These are phyloP conservation scores for Lumbricus terrestris DNA, from an alignment of 2,888 invertebrate genomes.

Conservation along the genomic window DNA sequence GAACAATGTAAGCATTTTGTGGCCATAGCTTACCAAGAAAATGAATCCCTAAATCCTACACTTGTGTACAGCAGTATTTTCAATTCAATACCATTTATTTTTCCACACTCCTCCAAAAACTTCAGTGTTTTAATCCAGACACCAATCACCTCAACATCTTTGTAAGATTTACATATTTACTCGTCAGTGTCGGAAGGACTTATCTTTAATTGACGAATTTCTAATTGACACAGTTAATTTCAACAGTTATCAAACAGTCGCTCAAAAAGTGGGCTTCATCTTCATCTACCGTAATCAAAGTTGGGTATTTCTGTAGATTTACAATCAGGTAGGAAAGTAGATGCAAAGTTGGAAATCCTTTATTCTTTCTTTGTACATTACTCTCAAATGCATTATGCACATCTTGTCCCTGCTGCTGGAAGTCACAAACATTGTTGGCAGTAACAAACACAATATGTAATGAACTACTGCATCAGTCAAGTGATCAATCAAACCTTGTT, in stretches of 20 bases:
- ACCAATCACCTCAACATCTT: neutral
- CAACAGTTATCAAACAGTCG: neutral
- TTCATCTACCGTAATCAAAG: neutral
- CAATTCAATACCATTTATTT: neutral
- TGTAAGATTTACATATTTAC: no score
- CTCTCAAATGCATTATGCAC: no score
- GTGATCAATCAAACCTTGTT: constrained; percentile 61
- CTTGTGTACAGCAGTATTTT: neutral
- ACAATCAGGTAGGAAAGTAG: no score
- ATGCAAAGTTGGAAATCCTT: neutral
- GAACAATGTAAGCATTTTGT: neutral
- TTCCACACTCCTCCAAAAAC: neutral
- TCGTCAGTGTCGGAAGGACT: neutral
- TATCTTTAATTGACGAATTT: neutral
- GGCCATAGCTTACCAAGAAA: neutral
- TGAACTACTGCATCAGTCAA: neutral
- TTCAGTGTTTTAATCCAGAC: neutral
- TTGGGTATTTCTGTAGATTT: neutral
- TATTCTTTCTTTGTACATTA: neutral
- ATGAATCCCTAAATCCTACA: neutral
- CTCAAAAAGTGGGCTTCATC: neutral
- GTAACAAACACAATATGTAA: neutral
- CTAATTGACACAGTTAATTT: neutral
- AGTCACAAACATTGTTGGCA: neutral
- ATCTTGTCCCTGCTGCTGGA: neutral